These are phyloP conservation scores for Phoxinus phoxinus DNA, from an alignment of 2,113 vertebrate species.

Conservation along the genomic window DNA sequence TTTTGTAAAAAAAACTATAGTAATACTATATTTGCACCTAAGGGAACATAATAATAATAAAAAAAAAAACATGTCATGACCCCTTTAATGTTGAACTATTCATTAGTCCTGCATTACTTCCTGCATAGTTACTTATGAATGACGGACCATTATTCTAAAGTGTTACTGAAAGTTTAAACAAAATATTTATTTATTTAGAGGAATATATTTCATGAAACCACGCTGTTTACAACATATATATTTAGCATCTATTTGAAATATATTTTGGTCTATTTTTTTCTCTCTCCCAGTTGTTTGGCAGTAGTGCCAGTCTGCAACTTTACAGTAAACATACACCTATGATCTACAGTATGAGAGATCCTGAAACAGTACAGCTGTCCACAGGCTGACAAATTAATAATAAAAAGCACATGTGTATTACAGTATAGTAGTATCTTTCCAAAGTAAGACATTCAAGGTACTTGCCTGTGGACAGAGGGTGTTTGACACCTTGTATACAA, in stretches of 20 bases:
- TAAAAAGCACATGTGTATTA: too few species aligned
- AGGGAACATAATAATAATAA: too few species aligned
- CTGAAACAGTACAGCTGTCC: slow-evolving; percentile 65
- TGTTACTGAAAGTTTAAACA: neutral
- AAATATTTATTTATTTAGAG: neutral
- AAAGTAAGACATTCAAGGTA: slow-evolving; percentile 66
- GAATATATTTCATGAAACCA: neutral
- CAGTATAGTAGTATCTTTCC: slow-evolving; percentile 36
- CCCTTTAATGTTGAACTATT: too few species aligned
- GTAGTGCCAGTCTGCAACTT: slow-evolving; percentile 48
- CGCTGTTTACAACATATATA: too few species aligned
- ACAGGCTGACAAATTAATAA: slow-evolving; percentile 51
- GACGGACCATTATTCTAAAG: too few species aligned
- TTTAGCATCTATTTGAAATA: too few species aligned
- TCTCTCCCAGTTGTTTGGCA: slow-evolving; percentile 2
- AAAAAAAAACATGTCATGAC: too few species aligned
- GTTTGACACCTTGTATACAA: slow-evolving; percentile 74
- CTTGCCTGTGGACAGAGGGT: slow-evolving; percentile 75
- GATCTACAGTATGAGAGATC: slow-evolving; percentile 67
- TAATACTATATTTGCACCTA: too few species aligned
- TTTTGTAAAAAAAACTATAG: too few species aligned
- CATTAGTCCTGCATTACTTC: too few species aligned
- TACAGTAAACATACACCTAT: slow-evolving; percentile 74
- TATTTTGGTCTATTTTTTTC: slow-evolving; percentile 28
- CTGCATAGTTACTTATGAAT: too few species aligned